Evolutionary conservation across 92 coral and sea anemone genomes (phyloP).

Genomic region (Parazoanthus swiftii): DNA sequence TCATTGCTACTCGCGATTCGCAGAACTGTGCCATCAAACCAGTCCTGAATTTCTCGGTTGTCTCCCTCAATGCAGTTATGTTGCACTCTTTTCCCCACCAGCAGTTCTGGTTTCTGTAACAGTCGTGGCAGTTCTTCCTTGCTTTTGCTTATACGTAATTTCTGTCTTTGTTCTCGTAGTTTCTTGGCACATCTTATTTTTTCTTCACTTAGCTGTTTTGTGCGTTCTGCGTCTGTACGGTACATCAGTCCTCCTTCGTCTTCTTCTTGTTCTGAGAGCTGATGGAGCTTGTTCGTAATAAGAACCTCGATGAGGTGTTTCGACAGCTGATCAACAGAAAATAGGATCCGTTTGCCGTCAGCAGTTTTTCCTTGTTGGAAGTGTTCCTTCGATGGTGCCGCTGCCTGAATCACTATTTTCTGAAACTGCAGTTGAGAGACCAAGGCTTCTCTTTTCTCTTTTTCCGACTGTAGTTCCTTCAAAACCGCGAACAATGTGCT

Average conservation of each 20-base stretch:
- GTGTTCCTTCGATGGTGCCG: conserved; percentile 38
- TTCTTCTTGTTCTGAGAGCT: conserved; percentile 30
- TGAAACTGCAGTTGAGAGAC: conserved; percentile 27
- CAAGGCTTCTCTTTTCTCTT: conserved; percentile 44
- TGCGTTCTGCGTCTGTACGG: conserved; percentile 22
- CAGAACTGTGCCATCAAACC: conserved; percentile 48
- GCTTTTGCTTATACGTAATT: conserved; percentile 15
- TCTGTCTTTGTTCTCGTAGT: conserved; percentile 21
- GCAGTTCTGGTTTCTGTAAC: conserved; percentile 18
- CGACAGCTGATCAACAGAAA: conserved; percentile 39
- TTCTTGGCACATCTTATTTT: conserved; percentile 9
- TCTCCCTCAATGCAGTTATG: conserved; percentile 44
- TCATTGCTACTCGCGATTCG: conserved; percentile 39
- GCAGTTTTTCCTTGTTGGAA: conserved; percentile 42
- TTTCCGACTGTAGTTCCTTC: no score
- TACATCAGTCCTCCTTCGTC: conserved; percentile 21
- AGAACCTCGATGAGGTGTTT: conserved; percentile 18
- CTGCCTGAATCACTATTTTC: conserved; percentile 12
- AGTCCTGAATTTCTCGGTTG: conserved; percentile 19
- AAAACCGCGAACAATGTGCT: no score
- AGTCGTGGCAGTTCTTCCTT: conserved; percentile 16
- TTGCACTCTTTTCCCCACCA: conserved; percentile 29
- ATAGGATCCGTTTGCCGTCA: conserved; percentile 19
- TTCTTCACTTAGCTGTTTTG: conserved; percentile 16
- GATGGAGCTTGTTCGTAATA: conserved; percentile 14